Evolutionary conservation across 2,113 vertebrate genomes (phyloP).

Genomic region (Phrynocephalus versicolor): DNA sequence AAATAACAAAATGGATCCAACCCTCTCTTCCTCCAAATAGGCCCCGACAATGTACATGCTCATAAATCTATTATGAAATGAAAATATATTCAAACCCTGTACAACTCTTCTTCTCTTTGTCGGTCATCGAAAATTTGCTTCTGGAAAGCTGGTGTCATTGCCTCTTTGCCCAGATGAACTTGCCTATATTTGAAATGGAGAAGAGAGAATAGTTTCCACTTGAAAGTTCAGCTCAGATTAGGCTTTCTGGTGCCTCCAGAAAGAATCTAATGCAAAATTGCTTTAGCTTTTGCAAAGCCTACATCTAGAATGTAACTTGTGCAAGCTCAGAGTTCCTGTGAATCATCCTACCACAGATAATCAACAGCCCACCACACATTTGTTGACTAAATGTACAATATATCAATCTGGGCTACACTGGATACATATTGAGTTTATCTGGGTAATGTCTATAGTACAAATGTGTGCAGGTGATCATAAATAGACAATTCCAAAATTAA

Average conservation of each 20-base stretch:
- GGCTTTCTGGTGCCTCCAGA: not conserved
- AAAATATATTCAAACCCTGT: slow-evolving; percentile 74
- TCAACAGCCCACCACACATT: not conserved
- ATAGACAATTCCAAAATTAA: not conserved
- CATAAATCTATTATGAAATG: not conserved
- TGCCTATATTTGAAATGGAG: slow-evolving; percentile 75
- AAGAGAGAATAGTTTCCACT: slow-evolving; percentile 39
- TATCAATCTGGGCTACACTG: not conserved
- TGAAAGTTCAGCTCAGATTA: not conserved
- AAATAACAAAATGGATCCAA: not conserved
- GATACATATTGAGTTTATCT: not conserved
- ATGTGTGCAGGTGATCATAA: not conserved
- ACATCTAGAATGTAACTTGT: too few species aligned
- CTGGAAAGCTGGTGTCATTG: slow-evolving; percentile 69
- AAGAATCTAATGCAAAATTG: not conserved
- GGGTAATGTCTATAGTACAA: not conserved
- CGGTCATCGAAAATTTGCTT: slow-evolving; percentile 77
- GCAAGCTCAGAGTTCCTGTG: too few species aligned
- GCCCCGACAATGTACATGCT: not conserved
- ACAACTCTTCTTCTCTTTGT: slow-evolving; percentile 66
- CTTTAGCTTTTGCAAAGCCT: not conserved
- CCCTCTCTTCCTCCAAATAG: not conserved
- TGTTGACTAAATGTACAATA: not conserved
- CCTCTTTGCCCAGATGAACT: slow-evolving; percentile 80
- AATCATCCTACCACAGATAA: not conserved